A percentile compares a stretch with the other conserved stretches of the same genome.
These are phyloP conservation scores for Sterrhoptilus dennistouni DNA, from an alignment of 2,113 vertebrate genomes.

Conservation along the genomic window DNA sequence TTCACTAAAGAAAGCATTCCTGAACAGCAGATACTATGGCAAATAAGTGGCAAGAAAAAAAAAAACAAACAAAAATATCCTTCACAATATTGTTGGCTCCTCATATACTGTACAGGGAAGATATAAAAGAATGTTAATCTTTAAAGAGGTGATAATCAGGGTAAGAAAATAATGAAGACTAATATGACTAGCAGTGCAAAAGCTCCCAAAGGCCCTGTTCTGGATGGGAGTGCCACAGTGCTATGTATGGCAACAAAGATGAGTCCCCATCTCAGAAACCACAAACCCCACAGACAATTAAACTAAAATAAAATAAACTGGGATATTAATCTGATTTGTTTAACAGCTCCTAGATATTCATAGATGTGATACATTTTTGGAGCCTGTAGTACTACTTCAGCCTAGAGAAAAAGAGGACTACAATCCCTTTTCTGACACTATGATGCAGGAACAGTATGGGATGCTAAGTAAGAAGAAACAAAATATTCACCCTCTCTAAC, in stretches of 20 bases:
- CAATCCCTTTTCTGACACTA: neutral
- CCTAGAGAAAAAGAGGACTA: neutral
- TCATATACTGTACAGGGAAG: neutral
- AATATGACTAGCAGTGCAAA: neutral
- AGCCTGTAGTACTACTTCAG: neutral
- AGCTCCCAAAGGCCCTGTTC: neutral
- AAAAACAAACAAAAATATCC: neutral
- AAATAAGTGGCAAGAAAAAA: neutral
- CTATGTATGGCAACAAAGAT: neutral
- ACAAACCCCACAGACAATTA: neutral
- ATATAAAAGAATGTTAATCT: neutral
- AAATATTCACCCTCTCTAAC: neutral
- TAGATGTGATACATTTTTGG: neutral
- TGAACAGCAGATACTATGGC: neutral
- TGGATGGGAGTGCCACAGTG: neutral
- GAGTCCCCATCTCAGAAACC: neutral
- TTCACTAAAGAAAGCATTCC: neutral
- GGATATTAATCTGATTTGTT: neutral
- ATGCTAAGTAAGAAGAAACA: neutral
- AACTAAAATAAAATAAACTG: neutral
- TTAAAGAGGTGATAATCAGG: constrained; percentile 1
- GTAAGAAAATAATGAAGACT: constrained; percentile 13
- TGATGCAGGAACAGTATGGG: neutral
- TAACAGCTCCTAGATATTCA: neutral
- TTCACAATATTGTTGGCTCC: neutral